Base-by-base conservation (phyloP, 2,113 vertebrate species). In the Acanthisitta chloris region DNA sequence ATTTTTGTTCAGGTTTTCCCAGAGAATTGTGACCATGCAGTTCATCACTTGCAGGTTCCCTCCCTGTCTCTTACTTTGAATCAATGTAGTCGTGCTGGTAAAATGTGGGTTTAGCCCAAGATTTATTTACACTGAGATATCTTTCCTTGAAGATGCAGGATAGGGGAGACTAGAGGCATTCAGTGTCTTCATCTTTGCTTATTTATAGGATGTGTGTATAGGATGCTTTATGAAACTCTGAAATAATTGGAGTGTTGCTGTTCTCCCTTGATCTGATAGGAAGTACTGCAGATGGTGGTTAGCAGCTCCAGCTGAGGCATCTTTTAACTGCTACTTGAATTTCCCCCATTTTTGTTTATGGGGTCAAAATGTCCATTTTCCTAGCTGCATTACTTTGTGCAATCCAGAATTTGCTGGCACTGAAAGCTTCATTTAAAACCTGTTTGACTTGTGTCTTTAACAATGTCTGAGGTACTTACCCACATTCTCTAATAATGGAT, bases 281-380 rank as follows among this genome's bases (percentile, higher is more conserved):
- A 58, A 14, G 58, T 29, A 38, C 34, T 85, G 57, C 78, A 57
- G 65, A 5, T 80, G 59, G 62, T 3, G 1, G 9, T 82, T 72
- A 43, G 40, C 65, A 71, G 61, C 70, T 85, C 36, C 26, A 85
- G n/a, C 38, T 70, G 38, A 49, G 31, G 29, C 21, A 7, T 49
- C 42, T 88, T 17, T 1, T 52, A 42, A 42, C 23, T 81, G 34
- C 45, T 19, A 19, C 20, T 46, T 81, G 52, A 48, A 26, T 82
- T 43, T 54, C 80, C 3, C 0, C 24, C 0, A 0, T 8, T 70
- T 69, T 40, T 77, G 9, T 81, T 72, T 4, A 7, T 8, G 43
- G 16, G 40, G 23, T 58, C 15, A 49, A 71, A 78, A 36, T 43
- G 8, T 69, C 7, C 1, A 0, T 64, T 74, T 85, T 76, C 43